These are phyloP conservation scores for Oophaga pumilio DNA, from an alignment of 2,113 vertebrate genomes.

Conservation along the genomic window DNA sequence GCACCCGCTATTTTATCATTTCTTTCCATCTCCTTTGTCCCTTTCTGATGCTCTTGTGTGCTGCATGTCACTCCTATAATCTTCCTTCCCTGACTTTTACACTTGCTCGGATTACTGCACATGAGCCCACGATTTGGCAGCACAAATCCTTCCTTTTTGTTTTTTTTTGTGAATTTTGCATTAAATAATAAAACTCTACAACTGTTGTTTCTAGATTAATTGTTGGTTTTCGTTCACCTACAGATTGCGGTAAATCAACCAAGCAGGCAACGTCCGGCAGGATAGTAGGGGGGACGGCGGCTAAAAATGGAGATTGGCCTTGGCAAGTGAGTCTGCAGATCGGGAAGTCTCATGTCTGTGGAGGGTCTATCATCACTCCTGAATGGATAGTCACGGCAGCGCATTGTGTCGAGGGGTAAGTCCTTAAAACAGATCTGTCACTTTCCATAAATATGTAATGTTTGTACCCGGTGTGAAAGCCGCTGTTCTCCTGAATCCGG, in stretches of 20 bases:
- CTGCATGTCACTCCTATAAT: neutral
- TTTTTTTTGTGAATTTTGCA: neutral
- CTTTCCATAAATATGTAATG: no score
- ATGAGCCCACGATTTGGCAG: no score
- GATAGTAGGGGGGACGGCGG: slow-evolving; percentile 84
- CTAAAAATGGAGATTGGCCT: slow-evolving; percentile 81
- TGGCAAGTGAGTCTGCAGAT: slow-evolving; percentile 93
- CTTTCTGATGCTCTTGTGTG: neutral
- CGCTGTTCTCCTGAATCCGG: no score
- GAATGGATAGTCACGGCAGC: slow-evolving; percentile 91
- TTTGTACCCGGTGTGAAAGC: no score
- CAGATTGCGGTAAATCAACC: slow-evolving; percentile 79
- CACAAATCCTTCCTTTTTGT: no score
- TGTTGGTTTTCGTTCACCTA: neutral
- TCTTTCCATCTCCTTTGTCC: no score
- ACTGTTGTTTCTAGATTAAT: neutral
- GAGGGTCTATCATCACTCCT: slow-evolving; percentile 84
- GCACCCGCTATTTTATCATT: neutral
- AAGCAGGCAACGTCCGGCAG: slow-evolving; percentile 60
- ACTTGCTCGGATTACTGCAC: no score
- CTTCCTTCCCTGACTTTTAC: no score
- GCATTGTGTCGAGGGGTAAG: slow-evolving; percentile 90
- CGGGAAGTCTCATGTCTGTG: slow-evolving; percentile 78
- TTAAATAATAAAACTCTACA: neutral
- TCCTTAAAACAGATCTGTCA: neutral